Evolutionary conservation across 2,888 invertebrate species (phyloP).

Genomic region (Diadegma fenestrale): DNA sequence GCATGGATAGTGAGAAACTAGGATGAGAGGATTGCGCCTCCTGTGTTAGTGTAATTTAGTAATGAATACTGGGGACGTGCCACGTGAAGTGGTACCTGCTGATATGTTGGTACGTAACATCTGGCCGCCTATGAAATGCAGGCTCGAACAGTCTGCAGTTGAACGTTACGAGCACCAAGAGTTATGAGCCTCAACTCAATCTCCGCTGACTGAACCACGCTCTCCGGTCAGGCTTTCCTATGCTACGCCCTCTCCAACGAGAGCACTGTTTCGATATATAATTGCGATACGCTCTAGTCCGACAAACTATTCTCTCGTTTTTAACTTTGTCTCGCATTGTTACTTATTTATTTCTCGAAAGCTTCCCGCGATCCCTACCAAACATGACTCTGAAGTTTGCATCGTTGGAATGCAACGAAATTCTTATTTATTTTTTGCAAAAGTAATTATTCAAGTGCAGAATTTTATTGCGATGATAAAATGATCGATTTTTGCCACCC

Average conservation of each 20-base stretch:
- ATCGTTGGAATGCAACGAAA: too few species aligned
- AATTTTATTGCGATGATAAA: too few species aligned
- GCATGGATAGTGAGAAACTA: not conserved
- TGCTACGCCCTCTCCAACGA: conserved; percentile 13
- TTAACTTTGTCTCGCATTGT: conserved; percentile 26
- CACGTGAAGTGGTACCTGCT: conserved; percentile 78
- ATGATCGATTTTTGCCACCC: too few species aligned
- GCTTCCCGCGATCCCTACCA: not conserved
- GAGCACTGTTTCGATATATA: conserved; percentile 72
- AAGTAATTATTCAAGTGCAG: too few species aligned
- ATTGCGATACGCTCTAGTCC: conserved; percentile 77
- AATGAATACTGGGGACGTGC: conserved; percentile 77
- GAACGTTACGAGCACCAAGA: conserved; percentile 80
- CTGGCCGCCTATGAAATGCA: conserved; percentile 82
- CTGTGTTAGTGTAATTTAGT: conserved; percentile 75
- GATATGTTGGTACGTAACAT: conserved; percentile 80
- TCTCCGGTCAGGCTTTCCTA: not conserved
- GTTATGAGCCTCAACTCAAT: conserved; percentile 81
- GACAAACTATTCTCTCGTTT: conserved; percentile 56
- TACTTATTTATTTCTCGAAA: not conserved
- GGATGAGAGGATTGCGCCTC: conserved; percentile 10
- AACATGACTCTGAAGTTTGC: too few species aligned
- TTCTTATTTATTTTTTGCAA: too few species aligned
- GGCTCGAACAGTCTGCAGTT: conserved; percentile 79
- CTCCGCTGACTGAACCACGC: conserved; percentile 70